phyloP scores from a whole-genome alignment of 2,888 invertebrate species.

The Ellobium chinense region DNA sequence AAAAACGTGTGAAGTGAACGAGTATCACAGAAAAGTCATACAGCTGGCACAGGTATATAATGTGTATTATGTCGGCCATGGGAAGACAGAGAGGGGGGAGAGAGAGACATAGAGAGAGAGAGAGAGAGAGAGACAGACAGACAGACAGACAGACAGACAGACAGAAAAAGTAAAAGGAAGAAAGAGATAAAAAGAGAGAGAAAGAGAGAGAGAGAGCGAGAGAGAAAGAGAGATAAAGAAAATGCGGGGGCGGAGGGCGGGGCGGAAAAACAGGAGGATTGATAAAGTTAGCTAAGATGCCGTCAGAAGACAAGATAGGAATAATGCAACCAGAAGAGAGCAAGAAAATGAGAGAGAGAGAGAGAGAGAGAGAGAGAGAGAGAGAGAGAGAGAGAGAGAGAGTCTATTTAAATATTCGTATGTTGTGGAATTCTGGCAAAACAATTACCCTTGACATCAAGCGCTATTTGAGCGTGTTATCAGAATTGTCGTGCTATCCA shows the following conservation, averaged over 20 bases:
- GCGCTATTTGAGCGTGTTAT: no score
- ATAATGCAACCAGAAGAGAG: not conserved
- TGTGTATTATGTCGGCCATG: no score
- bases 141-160: not conserved
- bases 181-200: not conserved
- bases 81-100: not conserved
- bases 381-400: not conserved
- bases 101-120: conserved; percentile 6
- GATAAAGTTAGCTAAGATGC: not conserved
- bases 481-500: no score
- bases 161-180: not conserved
- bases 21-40: not conserved
- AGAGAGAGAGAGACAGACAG: not conserved
- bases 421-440: no score
- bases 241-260: no score
- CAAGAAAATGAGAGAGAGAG: not conserved
- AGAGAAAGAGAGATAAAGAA: not conserved
- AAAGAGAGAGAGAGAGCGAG: not conserved
- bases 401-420: no score
- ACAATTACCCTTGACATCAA: no score
- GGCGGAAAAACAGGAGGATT: not conserved
- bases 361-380: not conserved
- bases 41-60: not conserved
- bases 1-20: not conserved
- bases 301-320: not conserved